Evolutionary conservation across 2,113 vertebrate genomes (phyloP), one percentile per base, ranked within the genome.

Genomic region (Gobius niger): DNA sequence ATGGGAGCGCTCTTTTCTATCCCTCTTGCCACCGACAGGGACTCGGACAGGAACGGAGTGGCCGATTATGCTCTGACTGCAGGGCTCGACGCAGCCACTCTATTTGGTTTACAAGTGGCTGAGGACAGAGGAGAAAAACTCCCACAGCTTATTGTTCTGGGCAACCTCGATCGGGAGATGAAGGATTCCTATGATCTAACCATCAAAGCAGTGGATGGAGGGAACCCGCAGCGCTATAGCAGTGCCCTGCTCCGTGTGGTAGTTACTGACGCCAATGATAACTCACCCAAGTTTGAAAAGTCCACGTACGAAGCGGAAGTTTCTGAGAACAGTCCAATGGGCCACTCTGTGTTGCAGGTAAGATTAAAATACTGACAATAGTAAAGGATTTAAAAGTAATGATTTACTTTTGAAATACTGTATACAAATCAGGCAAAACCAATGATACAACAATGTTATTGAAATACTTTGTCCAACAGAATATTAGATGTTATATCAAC

Each of bases 131-230:
- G 95, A 0, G 98, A 96, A 84, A 99, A 97, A 87, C 92, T 96
- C 80, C 98, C 98, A 0, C 98, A 99, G 87, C 94, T 99, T 57
- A 97, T 99, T 0, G 97, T 99, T 72, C 94, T 98, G 87, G 98
- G 96, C 67, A 96, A 93, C 84, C 90, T 99, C 73, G 98, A 99
- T 85, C 90, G 98, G 0, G 98, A 99, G 84, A 91, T 95, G 78
- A 94, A 95, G 90, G 98, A 99, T 87, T 97, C 96, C 56, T 99
- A 99, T 0, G 98, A 99, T 66, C 94, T 99, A 77, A 98, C 93
- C 76, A 98, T 99, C 89, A 97, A 95, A 80, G 97, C 96, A 42
- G 95, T 98, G 90, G 98, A 99, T 0, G 98, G 98, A 3, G 98
- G 98, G 51, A 95, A 89, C 70, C 96, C 97, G 0, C 93, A 95